Evolutionary conservation across 2,797 vertebrate species (phyloP).

Genomic region (Mionectes olivaceus): DNA sequence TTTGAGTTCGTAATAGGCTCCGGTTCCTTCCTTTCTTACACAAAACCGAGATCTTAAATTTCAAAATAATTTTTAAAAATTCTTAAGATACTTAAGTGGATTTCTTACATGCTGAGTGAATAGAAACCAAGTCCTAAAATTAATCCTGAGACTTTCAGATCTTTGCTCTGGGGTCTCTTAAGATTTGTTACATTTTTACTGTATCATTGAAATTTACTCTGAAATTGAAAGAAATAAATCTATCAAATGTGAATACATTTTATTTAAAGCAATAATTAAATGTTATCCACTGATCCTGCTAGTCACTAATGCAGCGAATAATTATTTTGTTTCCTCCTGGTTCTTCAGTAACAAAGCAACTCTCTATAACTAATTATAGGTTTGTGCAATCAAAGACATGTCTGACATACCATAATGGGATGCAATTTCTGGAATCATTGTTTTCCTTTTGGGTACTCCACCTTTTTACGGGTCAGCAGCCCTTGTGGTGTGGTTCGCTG

Average conservation of each 20-base stretch:
- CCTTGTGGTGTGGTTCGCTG: conserved; percentile 33
- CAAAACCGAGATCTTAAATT: neutral
- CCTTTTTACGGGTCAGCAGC: conserved; percentile 30
- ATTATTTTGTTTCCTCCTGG: neutral
- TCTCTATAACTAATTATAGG: conserved; percentile 30
- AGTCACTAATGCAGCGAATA: neutral
- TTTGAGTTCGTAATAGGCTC: rapidly evolving
- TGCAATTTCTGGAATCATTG: conserved; percentile 36
- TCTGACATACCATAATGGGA: conserved; percentile 29
- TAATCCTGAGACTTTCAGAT: neutral
- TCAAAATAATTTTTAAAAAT: neutral
- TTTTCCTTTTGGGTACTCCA: conserved; percentile 24
- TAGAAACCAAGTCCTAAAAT: neutral
- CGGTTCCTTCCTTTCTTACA: neutral
- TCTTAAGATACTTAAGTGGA: neutral
- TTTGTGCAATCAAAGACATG: conserved; percentile 5
- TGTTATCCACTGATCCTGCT: neutral
- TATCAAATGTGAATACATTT: neutral
- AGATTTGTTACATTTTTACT: neutral
- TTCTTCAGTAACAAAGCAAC: neutral
- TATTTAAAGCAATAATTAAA: neutral
- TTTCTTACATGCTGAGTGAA: neutral
- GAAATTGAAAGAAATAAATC: neutral
- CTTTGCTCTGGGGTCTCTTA: neutral
- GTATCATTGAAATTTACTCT: neutral